Base-by-base conservation (phyloP, 2,113 vertebrate species). In the Pterocles gutturalis region DNA sequence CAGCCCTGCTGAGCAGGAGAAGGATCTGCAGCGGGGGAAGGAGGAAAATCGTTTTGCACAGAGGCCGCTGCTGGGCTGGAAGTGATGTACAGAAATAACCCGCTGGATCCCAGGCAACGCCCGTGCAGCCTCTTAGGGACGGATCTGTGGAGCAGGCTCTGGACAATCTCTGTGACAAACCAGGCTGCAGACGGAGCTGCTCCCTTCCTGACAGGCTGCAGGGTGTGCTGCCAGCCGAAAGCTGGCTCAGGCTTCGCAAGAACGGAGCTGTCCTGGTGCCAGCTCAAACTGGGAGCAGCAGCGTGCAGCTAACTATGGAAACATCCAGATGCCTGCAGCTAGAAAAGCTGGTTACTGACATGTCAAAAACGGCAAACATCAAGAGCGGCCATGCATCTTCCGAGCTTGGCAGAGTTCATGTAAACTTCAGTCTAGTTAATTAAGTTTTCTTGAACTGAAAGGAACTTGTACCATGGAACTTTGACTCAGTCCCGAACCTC, bases 231-330 rank as follows among this genome's bases (percentile, higher is more conserved):
- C 92, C 87, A 90, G 38, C 88, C 94, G 17, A 55, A 65, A 93
- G 86, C 6, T 92, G 95, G 96, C 88, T 78, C 26, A 3, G 72
- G 3, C 79, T 67, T 66, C 3, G 0, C 2, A 3, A 48, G 71
- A 36, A 57, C 51, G n/a, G 96, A 77, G 92, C 79, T 81, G 90
- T 53, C 12, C 48, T 28, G 67, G 73, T 93, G 93, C 93, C 95
- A 96, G 92, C 90, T 43, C 87, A 81, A 51, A 88, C 53, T 65
- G 82, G 85, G 87, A 96, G 88, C 86, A 90, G 96, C 76, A 45
- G 90, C 49, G 58, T 17, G 16, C 41, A 31, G 91, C 87, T 82
- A 62, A 67, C 22, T 2, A 33, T 3, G 33, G 94, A 55, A 95
- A 71, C 67, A 66, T 55, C 64, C 92, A 55, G 85, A 88, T 92